These are phyloP conservation scores for Phalanger gymnotis DNA, from an alignment of 2,797 vertebrate species.

Conservation along the genomic window DNA sequence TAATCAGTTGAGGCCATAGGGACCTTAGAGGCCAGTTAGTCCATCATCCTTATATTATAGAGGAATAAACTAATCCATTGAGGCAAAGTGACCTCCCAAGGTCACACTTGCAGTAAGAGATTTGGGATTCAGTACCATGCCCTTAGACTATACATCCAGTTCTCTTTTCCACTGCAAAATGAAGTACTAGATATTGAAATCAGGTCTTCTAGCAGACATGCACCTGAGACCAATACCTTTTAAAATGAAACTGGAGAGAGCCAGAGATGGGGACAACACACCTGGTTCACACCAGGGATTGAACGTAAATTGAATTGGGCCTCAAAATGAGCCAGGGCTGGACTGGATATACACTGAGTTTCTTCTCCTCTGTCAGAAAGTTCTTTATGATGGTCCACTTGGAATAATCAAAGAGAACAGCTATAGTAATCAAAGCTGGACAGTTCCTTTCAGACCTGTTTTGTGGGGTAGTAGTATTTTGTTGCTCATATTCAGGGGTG, in stretches of 20 bases:
- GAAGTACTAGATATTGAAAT: not conserved
- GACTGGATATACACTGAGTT: not conserved
- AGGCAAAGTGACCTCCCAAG: not conserved
- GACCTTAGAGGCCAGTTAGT: not conserved
- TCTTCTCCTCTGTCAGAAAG: slow-evolving; percentile 5
- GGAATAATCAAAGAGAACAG: slow-evolving; percentile 27
- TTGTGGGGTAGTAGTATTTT: not conserved
- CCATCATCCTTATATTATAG: not conserved
- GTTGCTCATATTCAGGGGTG: not conserved
- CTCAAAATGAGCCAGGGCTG: not conserved
- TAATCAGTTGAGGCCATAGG: not conserved
- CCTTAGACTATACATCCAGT: not conserved
- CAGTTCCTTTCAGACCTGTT: not conserved
- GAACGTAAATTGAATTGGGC: slow-evolving; percentile 12
- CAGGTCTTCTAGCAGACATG: slow-evolving; percentile 5
- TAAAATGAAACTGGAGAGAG: slow-evolving; percentile 26
- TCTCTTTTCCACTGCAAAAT: not conserved
- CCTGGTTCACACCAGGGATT: slow-evolving; percentile 16
- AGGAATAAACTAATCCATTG: not conserved
- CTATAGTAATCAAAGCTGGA: slow-evolving; percentile 3
- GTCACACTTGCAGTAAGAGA: not conserved
- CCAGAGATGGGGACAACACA: not conserved
- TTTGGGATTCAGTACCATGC: not conserved
- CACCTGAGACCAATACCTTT: slow-evolving; percentile 29
- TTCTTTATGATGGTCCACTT: not conserved